Evolutionary conservation across 2,888 invertebrate genomes (phyloP), one percentile per base, ranked within the genome.

Genomic region (Folsomia manolachei): DNA sequence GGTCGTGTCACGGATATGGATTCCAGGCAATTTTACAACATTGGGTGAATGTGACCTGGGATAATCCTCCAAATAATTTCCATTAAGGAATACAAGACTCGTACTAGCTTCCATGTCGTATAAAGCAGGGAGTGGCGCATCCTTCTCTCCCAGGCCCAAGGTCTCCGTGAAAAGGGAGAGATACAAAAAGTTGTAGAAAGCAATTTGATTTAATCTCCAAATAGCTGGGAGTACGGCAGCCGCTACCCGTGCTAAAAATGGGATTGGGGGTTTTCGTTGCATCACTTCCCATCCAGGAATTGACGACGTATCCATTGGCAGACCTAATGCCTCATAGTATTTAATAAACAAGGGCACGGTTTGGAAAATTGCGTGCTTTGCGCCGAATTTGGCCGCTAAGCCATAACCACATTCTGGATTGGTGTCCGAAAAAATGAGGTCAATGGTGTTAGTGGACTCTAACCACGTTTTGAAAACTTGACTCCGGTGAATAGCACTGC

Each of bases 361-460:
- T 0, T 69, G 65, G 66, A 71, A 71, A 25, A 71, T 62, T 18
- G 71, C 70, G 39, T 71, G 63, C 14, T 71, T 71, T 14, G 74
- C 71, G 11, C 69, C 63, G 1, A 63, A 27, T 56, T 74, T 71
- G 4, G 64, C 53, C 0, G 70, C 69, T 11, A 74, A 11, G 19
- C 71, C 74, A 27, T 70, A 62, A 56, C 61, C 61, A 52, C 71
- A 74, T 24, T 74, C 74, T 1, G 72, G 39, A 39, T 39, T 39
- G 63, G 69, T 69, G 53, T 74, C 74, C 7, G 71, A 11, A 1
- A 63, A 26, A 66, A 71, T 27, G 18, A 74, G 27, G 19, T 74
- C 71, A 39, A 74, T 63, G 71, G 71, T 66, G 4, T 66, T 66
- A 1, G 51, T 19, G 18, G 56, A 26, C 1, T 64, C 52, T 25